Conservation (phyloP, 2,797 vertebrate species). For the Anguilla obscura region DNA sequence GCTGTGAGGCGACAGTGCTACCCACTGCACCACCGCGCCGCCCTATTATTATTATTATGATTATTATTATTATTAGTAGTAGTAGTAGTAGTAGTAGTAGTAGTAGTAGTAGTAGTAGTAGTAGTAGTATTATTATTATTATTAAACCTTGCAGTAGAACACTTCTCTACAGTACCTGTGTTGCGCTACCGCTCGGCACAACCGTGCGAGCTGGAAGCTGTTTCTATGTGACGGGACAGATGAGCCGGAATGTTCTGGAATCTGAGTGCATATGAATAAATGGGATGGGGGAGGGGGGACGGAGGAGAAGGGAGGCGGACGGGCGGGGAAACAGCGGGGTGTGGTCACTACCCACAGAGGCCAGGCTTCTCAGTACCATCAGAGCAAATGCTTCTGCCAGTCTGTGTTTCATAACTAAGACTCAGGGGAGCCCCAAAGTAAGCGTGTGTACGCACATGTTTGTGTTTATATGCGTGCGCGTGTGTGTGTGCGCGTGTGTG, state of each 20-base stretch:
- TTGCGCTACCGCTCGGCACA: not conserved
- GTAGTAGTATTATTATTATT: not conserved
- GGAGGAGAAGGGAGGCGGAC: not conserved
- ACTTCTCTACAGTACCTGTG: not conserved
- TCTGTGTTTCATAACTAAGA: not conserved
- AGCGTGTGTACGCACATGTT: constrained; percentile 11
- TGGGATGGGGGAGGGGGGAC: not conserved
- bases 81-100: not conserved
- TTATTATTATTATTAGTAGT: not conserved
- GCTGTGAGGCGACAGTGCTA: too few relatives aligned
- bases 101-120: not conserved
- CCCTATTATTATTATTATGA: too few relatives aligned
- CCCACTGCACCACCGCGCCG: too few relatives aligned
- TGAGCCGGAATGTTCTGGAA: not conserved
- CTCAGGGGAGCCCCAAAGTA: not conserved
- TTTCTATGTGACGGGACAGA: constrained; percentile 15
- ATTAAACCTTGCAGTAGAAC: not conserved
- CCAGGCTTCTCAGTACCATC: not conserved
- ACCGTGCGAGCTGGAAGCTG: not conserved
- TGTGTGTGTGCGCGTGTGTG: not conserved
- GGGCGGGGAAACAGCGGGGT: not conserved
- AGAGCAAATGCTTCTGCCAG: not conserved
- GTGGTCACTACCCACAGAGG: not conserved
- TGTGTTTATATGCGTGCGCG: not conserved
- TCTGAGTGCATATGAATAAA: not conserved